phyloP scores from a whole-genome alignment of 2,797 vertebrate genomes.

The Octomys mimax region DNA sequence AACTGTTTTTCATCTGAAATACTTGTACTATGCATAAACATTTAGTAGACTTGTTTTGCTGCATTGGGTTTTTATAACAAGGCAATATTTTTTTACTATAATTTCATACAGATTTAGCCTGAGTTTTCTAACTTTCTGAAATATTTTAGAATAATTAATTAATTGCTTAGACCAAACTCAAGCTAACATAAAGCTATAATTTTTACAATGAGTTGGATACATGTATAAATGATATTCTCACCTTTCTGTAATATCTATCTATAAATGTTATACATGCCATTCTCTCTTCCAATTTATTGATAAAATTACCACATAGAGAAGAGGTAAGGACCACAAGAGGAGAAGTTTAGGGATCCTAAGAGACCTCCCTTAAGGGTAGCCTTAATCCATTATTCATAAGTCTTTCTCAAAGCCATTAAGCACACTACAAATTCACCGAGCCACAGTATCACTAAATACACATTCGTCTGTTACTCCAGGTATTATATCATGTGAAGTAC shows the following conservation, averaged over 20 bases:
- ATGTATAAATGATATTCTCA: neutral
- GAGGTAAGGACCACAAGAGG: neutral
- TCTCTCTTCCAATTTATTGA: slow-evolving; percentile 7
- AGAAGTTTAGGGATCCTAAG: neutral
- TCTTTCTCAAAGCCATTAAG: neutral
- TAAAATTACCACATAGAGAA: neutral
- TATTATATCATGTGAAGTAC: neutral
- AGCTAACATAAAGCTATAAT: neutral
- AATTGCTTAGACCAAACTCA: neutral
- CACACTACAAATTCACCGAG: neutral
- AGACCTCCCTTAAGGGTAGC: neutral
- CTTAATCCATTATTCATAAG: neutral
- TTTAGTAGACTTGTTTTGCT: neutral
- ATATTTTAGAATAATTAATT: neutral
- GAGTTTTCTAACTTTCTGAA: slow-evolving; percentile 20
- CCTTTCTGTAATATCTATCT: neutral
- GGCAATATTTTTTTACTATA: neutral
- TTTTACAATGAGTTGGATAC: neutral
- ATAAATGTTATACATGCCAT: neutral
- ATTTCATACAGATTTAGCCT: slow-evolving; percentile 10
- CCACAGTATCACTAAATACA: neutral
- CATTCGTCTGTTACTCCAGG: neutral
- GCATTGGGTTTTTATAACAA: neutral
- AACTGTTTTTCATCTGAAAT: neutral
- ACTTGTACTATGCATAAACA: neutral